Evolutionary conservation across 1,140 invertebrate genomes (phyloP), one percentile per base, ranked within the genome.

Genomic region (Ctenoplectra terminalis): DNA sequence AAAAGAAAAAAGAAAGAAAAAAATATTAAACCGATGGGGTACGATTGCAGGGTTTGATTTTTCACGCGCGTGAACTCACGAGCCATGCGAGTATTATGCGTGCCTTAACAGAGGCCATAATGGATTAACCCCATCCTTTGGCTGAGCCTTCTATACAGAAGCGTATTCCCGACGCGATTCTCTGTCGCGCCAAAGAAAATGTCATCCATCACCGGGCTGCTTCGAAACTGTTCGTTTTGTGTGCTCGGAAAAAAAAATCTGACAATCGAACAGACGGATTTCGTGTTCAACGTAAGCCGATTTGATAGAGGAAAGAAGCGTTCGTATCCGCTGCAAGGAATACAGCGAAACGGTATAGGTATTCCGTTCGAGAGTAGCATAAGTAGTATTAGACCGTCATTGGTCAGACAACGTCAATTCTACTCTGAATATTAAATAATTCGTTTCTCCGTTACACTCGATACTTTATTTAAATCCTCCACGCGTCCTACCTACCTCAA

Each of bases 91-190:
- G 58, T 17, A 74, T 85, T 81, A 76, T 69, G 80, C 84, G 83
- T 85, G 83, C 83, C 54, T 54, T 67, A 67, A 76, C 72, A 72
- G 50, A 54, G 67, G n/a, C 60, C 17, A 46, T 76, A 81, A 85
- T 81, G 84, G 84, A 86, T 86, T 86, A 86, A 86, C 67, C 72
- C 78, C 58, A n/a, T n/a, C 72, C 72, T 81, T 64, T 50, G 64
- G 31, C 34, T 13, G 50, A 58, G n/a, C n/a, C 58, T n/a, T 40
- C 48, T 31, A 73, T 63, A 23, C 23, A 37, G 48, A 20, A 72
- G 50, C 64, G 61, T 64, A 52, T 67, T 73, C 71, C 83, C 61
- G 78, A 50, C 56, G 48, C 69, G 71, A 79, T 84, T 81, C 72
- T 56, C 78, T 50, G 73, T 81, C 50, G 46, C 70, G 34, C 31